phyloP scores from a whole-genome alignment of 2,113 vertebrate species.

The Spilogale gracilis region DNA sequence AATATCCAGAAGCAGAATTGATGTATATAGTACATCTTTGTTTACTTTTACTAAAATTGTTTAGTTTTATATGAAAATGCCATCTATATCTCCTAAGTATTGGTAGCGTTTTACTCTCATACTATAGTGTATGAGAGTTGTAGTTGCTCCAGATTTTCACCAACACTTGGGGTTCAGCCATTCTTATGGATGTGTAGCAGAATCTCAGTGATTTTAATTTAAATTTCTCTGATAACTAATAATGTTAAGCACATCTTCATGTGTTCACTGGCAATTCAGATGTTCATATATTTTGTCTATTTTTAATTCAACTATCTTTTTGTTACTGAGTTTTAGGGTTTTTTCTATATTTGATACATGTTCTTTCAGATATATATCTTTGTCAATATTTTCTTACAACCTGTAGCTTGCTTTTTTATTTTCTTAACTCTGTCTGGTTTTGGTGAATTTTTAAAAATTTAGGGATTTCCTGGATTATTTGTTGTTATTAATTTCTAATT shows the following conservation, averaged over 20 bases:
- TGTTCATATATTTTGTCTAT: not conserved
- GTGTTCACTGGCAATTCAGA: not conserved
- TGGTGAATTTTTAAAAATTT: slow-evolving; percentile 25
- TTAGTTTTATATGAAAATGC: not conserved
- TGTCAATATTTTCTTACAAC: not conserved
- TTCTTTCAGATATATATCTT: not conserved
- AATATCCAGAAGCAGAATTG: not conserved
- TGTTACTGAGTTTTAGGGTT: not conserved
- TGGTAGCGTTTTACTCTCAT: not conserved
- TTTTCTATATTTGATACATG: not conserved
- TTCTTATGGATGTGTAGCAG: not conserved
- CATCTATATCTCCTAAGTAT: not conserved
- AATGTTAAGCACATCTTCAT: not conserved
- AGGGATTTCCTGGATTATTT: not conserved
- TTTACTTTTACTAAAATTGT: not conserved
- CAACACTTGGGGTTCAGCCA: not conserved
- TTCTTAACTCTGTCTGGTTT: not conserved
- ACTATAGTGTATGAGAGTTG: not conserved
- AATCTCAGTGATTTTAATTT: not conserved
- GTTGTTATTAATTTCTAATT: not conserved
- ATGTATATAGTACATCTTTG: not conserved
- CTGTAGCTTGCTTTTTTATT: not conserved
- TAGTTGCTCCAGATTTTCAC: not conserved
- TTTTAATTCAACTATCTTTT: slow-evolving; percentile 7
- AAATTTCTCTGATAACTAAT: not conserved